Evolutionary conservation across 1,140 invertebrate species (phyloP), one percentile per base, ranked within the genome.

Genomic region (Microplitis mediator): DNA sequence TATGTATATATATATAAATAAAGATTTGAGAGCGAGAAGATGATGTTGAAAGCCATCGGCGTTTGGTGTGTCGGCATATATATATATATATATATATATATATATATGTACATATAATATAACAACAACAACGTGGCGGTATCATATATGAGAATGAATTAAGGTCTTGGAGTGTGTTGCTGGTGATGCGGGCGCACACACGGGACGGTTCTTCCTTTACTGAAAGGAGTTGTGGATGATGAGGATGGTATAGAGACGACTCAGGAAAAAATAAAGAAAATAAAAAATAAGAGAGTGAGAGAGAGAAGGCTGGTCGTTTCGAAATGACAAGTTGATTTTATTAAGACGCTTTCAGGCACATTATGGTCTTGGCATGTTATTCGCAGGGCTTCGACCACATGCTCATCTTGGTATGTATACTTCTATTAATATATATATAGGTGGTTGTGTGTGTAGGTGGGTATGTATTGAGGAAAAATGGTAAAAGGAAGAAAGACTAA

Each of bases 301-400:
- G 34, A 70, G 74, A 63, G 67, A 50, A 70, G n/a, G 69, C 67
- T 73, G 76, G 77, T 76, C 78, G 77, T 80, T 79, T 79, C 77
- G 73, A 75, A 84, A 81, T 83, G 82, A 84, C 83, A 84, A 84
- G 82, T 84, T 85, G 80, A 82, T 85, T 85, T 84, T 82, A 84
- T 83, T 83, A 82, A 84, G 82, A 84, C 77, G 76, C 81, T 75
- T 79, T 78, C 76, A 78, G 79, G 75, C 80, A 78, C 81, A 81
- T 81, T 82, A 81, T 82, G 78, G 77, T 79, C 76, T 78, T 78
- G 78, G 80, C 78, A 78, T 81, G 78, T 81, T 66, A 65, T 80
- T 82, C 78, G 78, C 81, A 45, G 23, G 23, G 71, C 56, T 60
- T 6, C 23, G 63, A 39, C 36, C 36, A 45, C 39, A 16, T 56